Evolutionary conservation across 23 tunicate genomes (phyloP).

Genomic region (Corella eumyota): DNA sequence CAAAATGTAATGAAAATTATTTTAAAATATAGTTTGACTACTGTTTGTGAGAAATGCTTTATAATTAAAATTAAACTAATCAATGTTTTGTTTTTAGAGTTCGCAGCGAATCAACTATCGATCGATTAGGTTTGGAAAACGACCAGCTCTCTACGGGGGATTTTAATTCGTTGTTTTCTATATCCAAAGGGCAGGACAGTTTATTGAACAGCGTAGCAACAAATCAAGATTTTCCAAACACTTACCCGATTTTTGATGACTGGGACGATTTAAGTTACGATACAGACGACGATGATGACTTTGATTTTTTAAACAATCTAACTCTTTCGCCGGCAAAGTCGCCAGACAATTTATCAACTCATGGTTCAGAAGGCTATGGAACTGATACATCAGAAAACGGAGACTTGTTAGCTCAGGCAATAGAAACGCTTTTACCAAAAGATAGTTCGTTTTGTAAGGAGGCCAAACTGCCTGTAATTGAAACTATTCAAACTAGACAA

Average conservation of each 20-base stretch:
- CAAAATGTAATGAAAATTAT: no score
- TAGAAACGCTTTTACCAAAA: no score
- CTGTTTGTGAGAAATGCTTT: no score
- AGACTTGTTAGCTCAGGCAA: no score
- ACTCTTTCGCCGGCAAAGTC: not conserved
- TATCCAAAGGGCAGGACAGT: no score
- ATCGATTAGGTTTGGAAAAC: not conserved
- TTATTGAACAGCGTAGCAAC: no score
- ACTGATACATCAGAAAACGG: constrained; percentile 3
- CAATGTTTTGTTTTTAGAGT: not conserved
- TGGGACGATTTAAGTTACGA: constrained; percentile 6
- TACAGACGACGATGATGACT: constrained; percentile 7
- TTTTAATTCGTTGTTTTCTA: not conserved
- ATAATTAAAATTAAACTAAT: not conserved
- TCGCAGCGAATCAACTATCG: not conserved
- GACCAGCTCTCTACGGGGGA: not conserved
- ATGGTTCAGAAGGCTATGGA: constrained; percentile 6
- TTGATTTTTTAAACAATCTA: not conserved
- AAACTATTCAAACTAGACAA: no score
- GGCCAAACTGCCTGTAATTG: no score
- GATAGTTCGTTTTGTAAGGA: no score
- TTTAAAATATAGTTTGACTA: no score
- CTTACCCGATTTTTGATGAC: not conserved
- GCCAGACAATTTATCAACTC: constrained; percentile 1
- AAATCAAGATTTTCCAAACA: no score